Percentiles rank a stretch among this genome's conserved stretches.
Evolutionary conservation across 2,113 vertebrate genomes (phyloP).

Genomic region (Dasyurus viverrinus): DNA sequence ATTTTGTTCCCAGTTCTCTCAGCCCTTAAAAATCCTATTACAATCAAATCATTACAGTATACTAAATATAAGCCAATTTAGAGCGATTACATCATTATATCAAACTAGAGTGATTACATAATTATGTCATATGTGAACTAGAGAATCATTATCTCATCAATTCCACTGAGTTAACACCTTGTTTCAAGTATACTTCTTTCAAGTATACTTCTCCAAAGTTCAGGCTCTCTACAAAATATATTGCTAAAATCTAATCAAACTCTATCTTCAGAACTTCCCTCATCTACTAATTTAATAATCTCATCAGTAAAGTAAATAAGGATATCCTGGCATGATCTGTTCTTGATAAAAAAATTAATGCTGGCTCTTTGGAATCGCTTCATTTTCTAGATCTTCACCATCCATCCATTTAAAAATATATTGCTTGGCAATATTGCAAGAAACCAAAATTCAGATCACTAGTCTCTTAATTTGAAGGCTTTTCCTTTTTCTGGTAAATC

Average conservation of each 20-base stretch:
- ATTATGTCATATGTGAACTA: too few relatives aligned
- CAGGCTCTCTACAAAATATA: neutral
- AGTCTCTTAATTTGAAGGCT: neutral
- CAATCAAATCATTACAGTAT: too few relatives aligned
- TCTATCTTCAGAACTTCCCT: neutral
- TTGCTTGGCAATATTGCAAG: neutral
- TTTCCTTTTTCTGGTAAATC: neutral
- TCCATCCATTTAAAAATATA: neutral
- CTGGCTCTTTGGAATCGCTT: neutral
- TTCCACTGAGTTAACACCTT: too few relatives aligned
- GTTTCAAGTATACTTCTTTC: too few relatives aligned
- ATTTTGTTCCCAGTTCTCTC: too few relatives aligned
- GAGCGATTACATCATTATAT: too few relatives aligned
- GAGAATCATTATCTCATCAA: too few relatives aligned
- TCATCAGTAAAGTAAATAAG: neutral
- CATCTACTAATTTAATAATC: neutral
- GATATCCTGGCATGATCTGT: neutral
- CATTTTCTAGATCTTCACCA: neutral
- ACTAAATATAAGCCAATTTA: too few relatives aligned
- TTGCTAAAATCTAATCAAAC: neutral
- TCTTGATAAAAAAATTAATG: neutral
- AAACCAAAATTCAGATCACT: neutral
- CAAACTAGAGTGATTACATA: too few relatives aligned
- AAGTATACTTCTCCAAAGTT: too few relatives aligned
- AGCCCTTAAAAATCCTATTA: too few relatives aligned